Evolutionary conservation across 2,888 invertebrate species (phyloP), one percentile per base, ranked within the genome.

Genomic region (Drosophila borealis): DNA sequence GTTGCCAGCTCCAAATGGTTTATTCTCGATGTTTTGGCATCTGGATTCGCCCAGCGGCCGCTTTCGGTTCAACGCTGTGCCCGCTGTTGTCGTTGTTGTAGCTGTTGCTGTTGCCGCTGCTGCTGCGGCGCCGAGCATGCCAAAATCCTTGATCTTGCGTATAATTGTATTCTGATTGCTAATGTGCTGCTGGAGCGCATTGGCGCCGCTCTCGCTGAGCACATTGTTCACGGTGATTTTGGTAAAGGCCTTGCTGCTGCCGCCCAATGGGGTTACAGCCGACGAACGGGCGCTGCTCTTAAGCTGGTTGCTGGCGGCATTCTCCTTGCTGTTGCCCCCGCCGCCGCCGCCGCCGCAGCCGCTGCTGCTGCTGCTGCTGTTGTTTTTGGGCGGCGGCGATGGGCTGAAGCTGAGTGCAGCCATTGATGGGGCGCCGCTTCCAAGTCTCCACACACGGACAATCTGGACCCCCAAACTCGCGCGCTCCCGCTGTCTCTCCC

Each of bases 111-210:
- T 55, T 8, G 71, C 62, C 57, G 77, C 45, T 2, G 71, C 36
- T 11, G 73, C 37, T 4, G 74, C 77, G 5, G 90, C 84, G 0
- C 91, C 91, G 34, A 91, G 85, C 92, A 92, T 92, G 33, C 92
- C 92, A 59, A 92, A 91, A 64, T 92, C 92, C 54, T 91, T 90
- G 53, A 92, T 92, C 70, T 92, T 92, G 5, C 91, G 89, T 6
- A 92, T 91, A 29, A 92, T 92, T 13, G 92, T 88, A 62, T 92
- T 91, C 21, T 87, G 90, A 70, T 89, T 89, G 66, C 82, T 88
- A 34, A 89, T 89, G 45, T 90, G 74, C 67, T 79, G 80, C 42
- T 89, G 78, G 56, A 84, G 54, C 42, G 89, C 76, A 48, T 91
- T 91, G 39, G 79, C 73, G 51, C 87, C 89, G 41, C 76, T 91